A percentile compares a stretch with the other conserved stretches of the same genome.
Conservation (phyloP, 2,113 vertebrate genomes). For the Archilochus colubris region DNA sequence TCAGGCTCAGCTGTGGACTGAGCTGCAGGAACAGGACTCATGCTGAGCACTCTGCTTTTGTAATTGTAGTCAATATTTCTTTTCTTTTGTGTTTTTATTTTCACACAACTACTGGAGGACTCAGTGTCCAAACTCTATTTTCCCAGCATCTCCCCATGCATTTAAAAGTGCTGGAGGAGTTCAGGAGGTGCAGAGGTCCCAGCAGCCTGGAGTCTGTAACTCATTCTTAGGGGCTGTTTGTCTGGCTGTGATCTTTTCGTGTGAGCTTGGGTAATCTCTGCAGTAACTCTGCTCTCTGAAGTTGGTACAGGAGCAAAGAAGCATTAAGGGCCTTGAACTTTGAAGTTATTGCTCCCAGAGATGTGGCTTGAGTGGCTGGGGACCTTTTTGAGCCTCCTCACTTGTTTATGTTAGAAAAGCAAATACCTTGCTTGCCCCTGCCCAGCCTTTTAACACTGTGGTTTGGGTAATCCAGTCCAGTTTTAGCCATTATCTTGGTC, state of each 20-base stretch:
- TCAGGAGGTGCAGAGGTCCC: neutral
- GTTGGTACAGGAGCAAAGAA: neutral
- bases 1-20: neutral
- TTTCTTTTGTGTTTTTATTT: neutral
- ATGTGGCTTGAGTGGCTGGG: neutral
- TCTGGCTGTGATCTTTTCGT: neutral
- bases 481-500: neutral
- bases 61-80: too few relatives aligned
- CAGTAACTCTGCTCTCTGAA: neutral
- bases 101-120: neutral
- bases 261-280: neutral
- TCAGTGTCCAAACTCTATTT: neutral
- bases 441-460: neutral
- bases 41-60: too few relatives aligned
- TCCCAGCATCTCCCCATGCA: neutral
- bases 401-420: neutral
- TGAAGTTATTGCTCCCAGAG: conserved; percentile 2
- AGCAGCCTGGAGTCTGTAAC: neutral
- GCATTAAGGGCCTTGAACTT: conserved; percentile 15
- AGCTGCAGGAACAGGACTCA: neutral
- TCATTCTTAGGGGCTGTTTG: neutral
- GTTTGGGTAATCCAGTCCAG: neutral
- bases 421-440: neutral
- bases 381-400: neutral
- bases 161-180: neutral